Conservation (phyloP, 2,797 vertebrate species). For the Dallia pectoralis region DNA sequence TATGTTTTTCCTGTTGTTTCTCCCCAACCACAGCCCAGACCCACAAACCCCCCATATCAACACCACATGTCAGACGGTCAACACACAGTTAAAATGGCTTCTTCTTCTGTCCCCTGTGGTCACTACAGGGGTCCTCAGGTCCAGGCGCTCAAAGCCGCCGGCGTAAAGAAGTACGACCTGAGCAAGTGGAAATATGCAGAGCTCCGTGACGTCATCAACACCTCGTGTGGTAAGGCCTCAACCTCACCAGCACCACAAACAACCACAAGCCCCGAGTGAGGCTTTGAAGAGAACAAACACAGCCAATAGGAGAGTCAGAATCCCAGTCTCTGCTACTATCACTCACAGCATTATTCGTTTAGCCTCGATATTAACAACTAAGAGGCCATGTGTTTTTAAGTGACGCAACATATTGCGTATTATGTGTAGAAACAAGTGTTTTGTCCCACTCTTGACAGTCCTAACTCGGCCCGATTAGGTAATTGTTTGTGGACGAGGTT, state of each 20-base stretch:
- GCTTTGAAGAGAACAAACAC: background rate
- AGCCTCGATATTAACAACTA: constrained; percentile 30
- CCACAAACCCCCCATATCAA: background rate
- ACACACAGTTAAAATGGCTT: background rate
- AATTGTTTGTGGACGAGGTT: constrained; percentile 18
- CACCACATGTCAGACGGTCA: background rate
- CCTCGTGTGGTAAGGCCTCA: constrained; percentile 91
- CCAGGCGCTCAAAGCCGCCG: constrained; percentile 92
- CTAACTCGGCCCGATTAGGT: constrained; percentile 39
- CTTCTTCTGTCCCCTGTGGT: constrained; percentile 18
- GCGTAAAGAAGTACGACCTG: constrained; percentile 92
- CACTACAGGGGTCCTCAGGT: constrained; percentile 85
- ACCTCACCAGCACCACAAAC: background rate
- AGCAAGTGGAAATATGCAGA: constrained; percentile 99
- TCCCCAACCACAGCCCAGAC: background rate
- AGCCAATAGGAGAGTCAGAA: background rate
- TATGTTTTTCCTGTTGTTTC: background rate
- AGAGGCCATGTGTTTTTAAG: constrained; percentile 38
- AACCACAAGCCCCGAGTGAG: background rate
- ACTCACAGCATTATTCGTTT: constrained; percentile 19
- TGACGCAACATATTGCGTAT: background rate
- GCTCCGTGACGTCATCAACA: constrained; percentile 97
- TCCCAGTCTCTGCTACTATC: constrained; percentile 9
- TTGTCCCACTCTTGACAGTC: background rate
- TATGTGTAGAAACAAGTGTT: background rate